phyloP scores from a whole-genome alignment of 1,140 invertebrate species.

The Patella vulgata region DNA sequence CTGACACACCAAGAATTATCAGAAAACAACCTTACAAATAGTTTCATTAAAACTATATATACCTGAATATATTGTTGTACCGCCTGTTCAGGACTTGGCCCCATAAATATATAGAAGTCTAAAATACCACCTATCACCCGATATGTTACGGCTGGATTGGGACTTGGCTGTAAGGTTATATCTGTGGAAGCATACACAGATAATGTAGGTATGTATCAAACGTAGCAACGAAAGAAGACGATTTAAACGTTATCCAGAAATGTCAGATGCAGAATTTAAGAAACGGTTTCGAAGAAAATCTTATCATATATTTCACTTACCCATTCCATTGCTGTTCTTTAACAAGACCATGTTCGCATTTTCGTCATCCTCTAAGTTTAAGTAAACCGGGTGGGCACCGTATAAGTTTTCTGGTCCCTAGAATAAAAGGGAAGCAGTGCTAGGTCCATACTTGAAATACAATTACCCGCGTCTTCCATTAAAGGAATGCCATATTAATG shows the following conservation, averaged over 20 bases:
- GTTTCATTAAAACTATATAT: too few relatives aligned
- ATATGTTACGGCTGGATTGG: conserved; percentile 50
- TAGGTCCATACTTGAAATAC: too few relatives aligned
- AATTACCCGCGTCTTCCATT: too few relatives aligned
- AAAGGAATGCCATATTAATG: too few relatives aligned
- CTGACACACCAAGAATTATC: too few relatives aligned
- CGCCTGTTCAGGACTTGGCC: conserved; percentile 74
- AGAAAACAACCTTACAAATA: too few relatives aligned
- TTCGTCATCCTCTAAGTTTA: conserved; percentile 71
- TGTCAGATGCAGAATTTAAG: too few relatives aligned
- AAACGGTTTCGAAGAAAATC: too few relatives aligned
- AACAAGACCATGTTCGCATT: conserved; percentile 63
- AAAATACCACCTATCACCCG: conserved; percentile 62
- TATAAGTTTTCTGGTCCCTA: conserved; percentile 75
- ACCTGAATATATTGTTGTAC: conserved; percentile 63
- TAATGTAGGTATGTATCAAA: too few relatives aligned
- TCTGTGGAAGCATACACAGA: too few relatives aligned
- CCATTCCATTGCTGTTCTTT: conserved; percentile 61
- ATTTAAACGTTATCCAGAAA: too few relatives aligned
- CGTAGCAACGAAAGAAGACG: too few relatives aligned
- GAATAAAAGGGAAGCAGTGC: conserved; percentile 3
- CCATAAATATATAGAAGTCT: conserved; percentile 63
- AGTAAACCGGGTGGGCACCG: conserved; percentile 85
- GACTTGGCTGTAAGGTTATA: conserved; percentile 74
- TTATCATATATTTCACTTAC: conserved; percentile 26